Evolutionary conservation across 2,113 vertebrate genomes (phyloP), one percentile per base, ranked within the genome.

Genomic region (Psephotus haematonotus): DNA sequence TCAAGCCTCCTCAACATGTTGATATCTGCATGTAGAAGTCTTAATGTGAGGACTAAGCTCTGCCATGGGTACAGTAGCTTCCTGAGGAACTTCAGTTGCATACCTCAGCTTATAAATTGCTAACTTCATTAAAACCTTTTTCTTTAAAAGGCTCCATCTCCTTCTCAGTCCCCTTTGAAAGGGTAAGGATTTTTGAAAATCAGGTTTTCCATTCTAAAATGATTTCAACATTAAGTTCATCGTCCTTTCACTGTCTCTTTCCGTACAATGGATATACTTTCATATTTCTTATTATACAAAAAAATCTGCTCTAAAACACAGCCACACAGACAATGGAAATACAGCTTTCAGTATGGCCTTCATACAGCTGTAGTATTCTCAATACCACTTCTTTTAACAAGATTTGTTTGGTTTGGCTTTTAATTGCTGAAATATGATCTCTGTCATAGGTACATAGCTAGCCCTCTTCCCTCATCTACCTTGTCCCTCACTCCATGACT

Each of bases 251-350:
- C 28, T 68, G 5, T 72, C 27, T 13, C 20, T 86, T 17, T 33
- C 9, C 60, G 11, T 22, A 62, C 33, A 64, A 47, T 41, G 17
- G 31, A 52, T 63, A 39, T 27, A 8, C 27, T 60, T 91, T 57
- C 11, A 18, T n/a, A 63, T 5, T 11, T 25, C 8, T 67, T 77
- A 59, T 25, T 9, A 41, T 13, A 50, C 70, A 72, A 52, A 50
- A 19, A 35, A 19, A 1, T 53, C 37, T 37, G 2, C n/a, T 90
- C 28, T 84, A 43, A 71, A 86, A 65, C 41, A 76, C 22, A 88
- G 18, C 8, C 27, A 60, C 12, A n/a, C 0, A 0, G 27, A 39
- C 24, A 60, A 44, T 1, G 0, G 60, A 91, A 94, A 43, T 35
- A 37, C 12, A 86, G 7, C 13, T 80, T 95, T 86, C 90, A 69